phyloP scores from a whole-genome alignment of 2,113 vertebrate species.

The Rhinichthys klamathensis region DNA sequence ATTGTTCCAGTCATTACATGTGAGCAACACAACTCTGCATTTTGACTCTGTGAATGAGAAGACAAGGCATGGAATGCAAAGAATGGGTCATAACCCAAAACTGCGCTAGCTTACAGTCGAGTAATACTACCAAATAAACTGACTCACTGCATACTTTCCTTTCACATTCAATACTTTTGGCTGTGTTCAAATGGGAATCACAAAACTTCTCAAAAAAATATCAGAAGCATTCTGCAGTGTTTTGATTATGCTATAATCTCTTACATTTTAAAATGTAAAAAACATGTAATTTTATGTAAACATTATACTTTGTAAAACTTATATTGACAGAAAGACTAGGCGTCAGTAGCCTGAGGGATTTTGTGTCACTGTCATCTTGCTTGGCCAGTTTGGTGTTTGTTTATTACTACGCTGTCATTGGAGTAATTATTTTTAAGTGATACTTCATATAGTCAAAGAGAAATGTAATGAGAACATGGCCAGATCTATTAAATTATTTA shows the following conservation, averaged over 20 bases:
- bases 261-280: neutral
- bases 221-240: neutral
- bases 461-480: too few relatives aligned
- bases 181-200: neutral
- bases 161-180: neutral
- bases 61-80: neutral
- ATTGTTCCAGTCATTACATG: neutral
- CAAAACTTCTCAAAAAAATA: neutral
- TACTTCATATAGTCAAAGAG: neutral
- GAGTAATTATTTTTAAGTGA: conserved; percentile 21
- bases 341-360: neutral
- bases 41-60: neutral
- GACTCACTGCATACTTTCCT: conserved; percentile 22
- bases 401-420: conserved; percentile 1
- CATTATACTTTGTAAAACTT: neutral
- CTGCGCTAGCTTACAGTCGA: neutral
- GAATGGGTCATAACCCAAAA: conserved; percentile 20
- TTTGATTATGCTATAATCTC: neutral
- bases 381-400: conserved; percentile 38
- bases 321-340: neutral
- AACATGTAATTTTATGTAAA: neutral
- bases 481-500: neutral
- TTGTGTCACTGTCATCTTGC: conserved; percentile 18
- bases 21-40: neutral
- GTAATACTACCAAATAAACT: conserved; percentile 8